Evolutionary conservation across 2,797 vertebrate species (phyloP), one percentile per base, ranked within the genome.

Genomic region (Spinibarbus caldwelli): DNA sequence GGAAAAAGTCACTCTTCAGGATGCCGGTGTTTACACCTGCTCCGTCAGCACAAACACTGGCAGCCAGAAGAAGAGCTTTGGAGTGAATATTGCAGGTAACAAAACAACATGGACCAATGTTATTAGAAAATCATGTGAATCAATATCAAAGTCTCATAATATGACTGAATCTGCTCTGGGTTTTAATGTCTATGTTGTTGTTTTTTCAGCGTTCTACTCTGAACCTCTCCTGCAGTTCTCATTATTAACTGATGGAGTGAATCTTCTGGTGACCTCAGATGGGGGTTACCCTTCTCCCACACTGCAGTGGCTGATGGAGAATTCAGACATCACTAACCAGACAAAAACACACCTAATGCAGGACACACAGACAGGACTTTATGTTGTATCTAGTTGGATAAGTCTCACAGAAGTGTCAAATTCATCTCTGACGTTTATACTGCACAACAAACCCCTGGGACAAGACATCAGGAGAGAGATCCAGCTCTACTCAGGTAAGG

Each of bases 21-120:
- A 95, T 9, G 73, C 90, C 70, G 93, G 92, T 15, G 19, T 2
- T 66, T 96, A 95, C 0, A 34, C 2, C 1, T 96, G 94, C 87
- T 95, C 92, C 0, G 88, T 92, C 75, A 93, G 91, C 89, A 94
- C 93, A 1, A 80, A 83, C 26, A 72, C 75, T 17, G 90, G 90
- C 67, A 90, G 85, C 66, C 88, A 90, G 82, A 90, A 78, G 82
- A 90, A 87, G 57, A 90, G 81, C 15, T 88, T 91, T 57, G 11
- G 1, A 12, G 36, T 91, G 31, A 82, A 83, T 21, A 45, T 88
- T 52, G 88, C 86, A 89, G 90, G 89, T 91, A 85, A 54, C 23
- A 47, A 82, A 49, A 5, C 6, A 23, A 23, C 23, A 15, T 45
- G 0, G 12, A 54, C 15, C 7, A 0, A 29, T 83, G 21, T 47